phyloP scores from a whole-genome alignment of 2,888 invertebrate genomes.

The Glaucopsyche alexis region DNA sequence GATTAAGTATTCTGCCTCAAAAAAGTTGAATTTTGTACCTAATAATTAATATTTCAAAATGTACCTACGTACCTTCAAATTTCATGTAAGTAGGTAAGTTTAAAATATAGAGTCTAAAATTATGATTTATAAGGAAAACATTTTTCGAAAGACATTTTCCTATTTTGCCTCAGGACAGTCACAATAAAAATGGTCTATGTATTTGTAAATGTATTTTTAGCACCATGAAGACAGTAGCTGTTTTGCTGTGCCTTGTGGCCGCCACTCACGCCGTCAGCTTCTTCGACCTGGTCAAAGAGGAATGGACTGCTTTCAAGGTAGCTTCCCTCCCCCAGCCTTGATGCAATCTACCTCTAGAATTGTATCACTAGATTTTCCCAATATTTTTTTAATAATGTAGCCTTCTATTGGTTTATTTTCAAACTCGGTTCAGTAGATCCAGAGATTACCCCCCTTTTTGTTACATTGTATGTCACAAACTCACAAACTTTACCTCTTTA shows the following conservation, averaged over 20 bases:
- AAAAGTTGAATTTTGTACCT: neutral
- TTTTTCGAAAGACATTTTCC: neutral
- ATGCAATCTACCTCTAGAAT: neutral
- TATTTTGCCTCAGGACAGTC: neutral
- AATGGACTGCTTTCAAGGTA: conserved; percentile 90
- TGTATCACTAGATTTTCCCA: neutral
- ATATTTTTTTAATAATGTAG: neutral
- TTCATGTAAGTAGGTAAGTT: neutral
- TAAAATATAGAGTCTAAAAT: too few relatives aligned
- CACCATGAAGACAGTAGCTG: conserved; percentile 57
- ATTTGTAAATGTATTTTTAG: conserved; percentile 24
- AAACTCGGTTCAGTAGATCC: too few relatives aligned
- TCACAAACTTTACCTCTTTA: too few relatives aligned
- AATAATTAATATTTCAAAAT: neutral
- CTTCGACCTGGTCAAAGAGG: conserved; percentile 85
- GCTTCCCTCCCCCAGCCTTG: neutral
- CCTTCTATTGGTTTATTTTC: too few relatives aligned
- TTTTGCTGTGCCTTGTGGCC: conserved; percentile 68
- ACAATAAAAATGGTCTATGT: neutral
- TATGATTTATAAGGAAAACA: neutral
- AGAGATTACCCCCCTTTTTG: too few relatives aligned
- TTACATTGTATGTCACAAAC: too few relatives aligned
- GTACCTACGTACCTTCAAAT: neutral
- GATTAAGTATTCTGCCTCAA: neutral
- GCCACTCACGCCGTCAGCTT: conserved; percentile 84